These are phyloP conservation scores for Papilio helenus DNA, from an alignment of 1,140 invertebrate species.

Conservation along the genomic window DNA sequence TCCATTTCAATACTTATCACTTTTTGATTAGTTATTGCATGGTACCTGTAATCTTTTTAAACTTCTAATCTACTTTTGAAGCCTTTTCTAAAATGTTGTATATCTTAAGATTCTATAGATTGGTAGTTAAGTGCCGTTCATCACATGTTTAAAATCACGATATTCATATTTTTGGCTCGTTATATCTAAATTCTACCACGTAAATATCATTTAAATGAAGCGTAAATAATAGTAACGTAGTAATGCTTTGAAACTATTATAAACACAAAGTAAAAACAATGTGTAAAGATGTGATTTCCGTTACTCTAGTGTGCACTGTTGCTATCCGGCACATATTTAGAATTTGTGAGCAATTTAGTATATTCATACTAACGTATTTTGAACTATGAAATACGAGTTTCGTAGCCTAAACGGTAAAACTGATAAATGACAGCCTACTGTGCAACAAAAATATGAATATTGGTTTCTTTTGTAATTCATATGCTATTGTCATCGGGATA, in stretches of 20 bases:
- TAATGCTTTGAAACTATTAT: conserved; percentile 53
- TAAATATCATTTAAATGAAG: conserved; percentile 42
- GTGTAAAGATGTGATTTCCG: neutral
- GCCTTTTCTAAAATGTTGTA: no score
- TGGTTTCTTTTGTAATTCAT: conserved; percentile 55
- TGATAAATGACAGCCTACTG: conserved; percentile 77
- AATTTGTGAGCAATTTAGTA: conserved; percentile 36
- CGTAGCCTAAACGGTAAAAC: conserved; percentile 29
- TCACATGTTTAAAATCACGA: conserved; percentile 52
- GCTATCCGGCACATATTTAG: conserved; percentile 45
- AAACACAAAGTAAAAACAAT: conserved; percentile 17
- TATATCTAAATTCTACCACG: conserved; percentile 42
- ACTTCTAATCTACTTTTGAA: no score
- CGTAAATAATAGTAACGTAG: conserved; percentile 40
- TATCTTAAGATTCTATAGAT: no score
- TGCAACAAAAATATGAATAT: conserved; percentile 81
- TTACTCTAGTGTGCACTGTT: conserved; percentile 35
- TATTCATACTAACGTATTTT: conserved; percentile 4
- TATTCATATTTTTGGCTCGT: conserved; percentile 80
- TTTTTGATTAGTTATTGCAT: no score
- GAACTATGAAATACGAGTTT: neutral
- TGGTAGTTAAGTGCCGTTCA: no score
- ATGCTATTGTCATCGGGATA: conserved; percentile 43
- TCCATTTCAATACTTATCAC: no score
- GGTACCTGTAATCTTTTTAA: no score